Percentiles rank a stretch among this genome's conserved stretches.
Evolutionary conservation across 2,113 vertebrate genomes (phyloP).

Genomic region (Ciconia stormi): DNA sequence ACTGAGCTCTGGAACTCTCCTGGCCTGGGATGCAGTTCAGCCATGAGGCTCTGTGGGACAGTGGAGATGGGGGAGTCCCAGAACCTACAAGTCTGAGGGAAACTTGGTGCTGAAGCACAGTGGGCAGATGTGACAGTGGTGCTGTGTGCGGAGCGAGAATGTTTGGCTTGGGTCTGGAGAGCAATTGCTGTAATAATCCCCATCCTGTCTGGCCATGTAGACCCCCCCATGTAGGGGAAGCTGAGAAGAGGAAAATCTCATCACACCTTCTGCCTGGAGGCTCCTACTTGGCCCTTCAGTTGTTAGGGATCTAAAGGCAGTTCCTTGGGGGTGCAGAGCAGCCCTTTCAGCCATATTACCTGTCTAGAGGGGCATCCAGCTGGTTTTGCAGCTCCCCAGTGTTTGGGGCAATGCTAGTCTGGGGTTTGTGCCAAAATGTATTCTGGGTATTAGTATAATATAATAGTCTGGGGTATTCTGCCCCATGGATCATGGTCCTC

Average conservation of each 20-base stretch:
- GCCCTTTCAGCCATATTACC: rapidly evolving
- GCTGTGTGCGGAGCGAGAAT: not conserved
- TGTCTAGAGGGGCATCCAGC: not conserved
- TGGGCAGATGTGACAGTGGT: not conserved
- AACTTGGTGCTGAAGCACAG: not conserved
- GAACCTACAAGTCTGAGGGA: not conserved
- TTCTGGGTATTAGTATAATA: too few relatives aligned
- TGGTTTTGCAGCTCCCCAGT: not conserved
- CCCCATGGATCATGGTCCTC: rapidly evolving
- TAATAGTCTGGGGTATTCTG: not conserved
- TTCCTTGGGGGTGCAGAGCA: not conserved
- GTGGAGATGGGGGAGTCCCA: not conserved
- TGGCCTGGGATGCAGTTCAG: not conserved
- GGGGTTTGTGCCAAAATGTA: not conserved
- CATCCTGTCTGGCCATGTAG: not conserved
- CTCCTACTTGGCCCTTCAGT: not conserved
- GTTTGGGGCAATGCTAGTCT: not conserved
- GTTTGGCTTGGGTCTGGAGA: not conserved
- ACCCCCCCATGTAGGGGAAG: not conserved
- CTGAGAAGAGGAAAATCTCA: not conserved
- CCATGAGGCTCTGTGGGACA: not conserved
- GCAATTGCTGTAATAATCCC: not conserved
- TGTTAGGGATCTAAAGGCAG: not conserved
- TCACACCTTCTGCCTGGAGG: not conserved
- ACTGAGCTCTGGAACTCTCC: not conserved